Evolutionary conservation across 1,140 invertebrate genomes (phyloP).

Genomic region (Ostrea denselamellosa): DNA sequence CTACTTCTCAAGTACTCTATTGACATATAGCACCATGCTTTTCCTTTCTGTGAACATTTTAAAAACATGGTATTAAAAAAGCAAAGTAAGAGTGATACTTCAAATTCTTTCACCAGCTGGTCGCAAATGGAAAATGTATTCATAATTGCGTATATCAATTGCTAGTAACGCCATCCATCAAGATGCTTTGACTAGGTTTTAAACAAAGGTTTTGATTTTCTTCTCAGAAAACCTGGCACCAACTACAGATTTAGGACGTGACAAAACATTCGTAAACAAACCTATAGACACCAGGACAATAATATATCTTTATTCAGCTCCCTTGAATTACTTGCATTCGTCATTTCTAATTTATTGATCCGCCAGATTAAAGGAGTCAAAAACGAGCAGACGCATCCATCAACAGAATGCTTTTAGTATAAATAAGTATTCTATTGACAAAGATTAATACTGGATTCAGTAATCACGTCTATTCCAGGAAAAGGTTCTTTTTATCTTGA

Average conservation of each 20-base stretch:
- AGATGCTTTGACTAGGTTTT: no score
- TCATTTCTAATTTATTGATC: conserved; percentile 12
- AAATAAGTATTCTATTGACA: conserved; percentile 16
- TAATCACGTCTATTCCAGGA: background rate
- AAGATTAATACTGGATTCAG: background rate
- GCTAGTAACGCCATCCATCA: no score
- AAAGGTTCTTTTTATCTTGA: background rate
- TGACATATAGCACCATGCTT: no score
- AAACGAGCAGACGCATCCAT: conserved; percentile 25
- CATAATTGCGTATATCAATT: no score
- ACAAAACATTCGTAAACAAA: background rate
- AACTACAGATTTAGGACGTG: background rate
- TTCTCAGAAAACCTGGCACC: background rate
- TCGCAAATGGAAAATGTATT: no score
- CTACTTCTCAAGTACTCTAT: no score
- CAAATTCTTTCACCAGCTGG: no score
- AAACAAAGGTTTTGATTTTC: background rate
- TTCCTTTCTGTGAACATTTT: no score
- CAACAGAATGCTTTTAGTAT: conserved; percentile 20
- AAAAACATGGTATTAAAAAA: no score
- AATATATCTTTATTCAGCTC: background rate
- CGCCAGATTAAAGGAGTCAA: conserved; percentile 4
- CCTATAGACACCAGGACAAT: background rate
- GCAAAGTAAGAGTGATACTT: no score
- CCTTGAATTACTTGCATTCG: conserved; percentile 29